Base-by-base conservation (phyloP, 2,888 invertebrate genomes). In the Rhagophthalmus giganteus region DNA sequence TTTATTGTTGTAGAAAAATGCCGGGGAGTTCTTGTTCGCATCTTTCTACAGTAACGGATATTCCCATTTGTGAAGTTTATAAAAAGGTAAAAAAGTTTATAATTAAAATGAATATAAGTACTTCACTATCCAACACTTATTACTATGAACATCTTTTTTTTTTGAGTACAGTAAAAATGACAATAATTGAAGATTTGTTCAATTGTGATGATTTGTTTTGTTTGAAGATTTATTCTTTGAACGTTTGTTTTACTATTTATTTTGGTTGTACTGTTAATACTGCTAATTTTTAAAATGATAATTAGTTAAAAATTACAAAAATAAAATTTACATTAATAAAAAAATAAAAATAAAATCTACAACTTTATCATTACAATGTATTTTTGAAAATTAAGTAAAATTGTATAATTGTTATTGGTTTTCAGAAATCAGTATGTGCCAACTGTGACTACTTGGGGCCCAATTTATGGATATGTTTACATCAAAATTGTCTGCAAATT, bases 391-490 rank as follows among this genome's bases (percentile, higher is more conserved):
- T 7, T 20, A 5, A 3, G 20, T 7, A 3, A 20, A 20, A 15
- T 15, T 13, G 10, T 12, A 11, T 12, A 7, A 24, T 8, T 9
- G 2, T 16, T 25, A 11, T 27, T 62, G 28, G 37, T 12, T 66
- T 64, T 1, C 69, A 84, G 84, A 73, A 72, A 40, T 69, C 78
- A 57, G 71, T 77, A 68, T 92, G 91, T 75, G 80, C 82, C 53
- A 84, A 86, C 63, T 92, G 92, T 65, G 81, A 83, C 24, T 83
- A 81, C 57, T 75, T 79, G 7, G 90, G 88, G 1, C 87, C 87
- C 37, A 88, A 90, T 72, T 78, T 93, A 45, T 93, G 93, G 93
- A 81, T 93, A 52, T 94, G 94, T 67, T 76, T 94, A 40, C 83
- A 87, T 67, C 82, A 83, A 27, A 85, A 86, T 38, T 94, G 94